A percentile compares a stretch with the other conserved stretches of the same genome.
These are phyloP conservation scores for Hemicordylus capensis DNA, from an alignment of 2,113 vertebrate species.

Conservation along the genomic window DNA sequence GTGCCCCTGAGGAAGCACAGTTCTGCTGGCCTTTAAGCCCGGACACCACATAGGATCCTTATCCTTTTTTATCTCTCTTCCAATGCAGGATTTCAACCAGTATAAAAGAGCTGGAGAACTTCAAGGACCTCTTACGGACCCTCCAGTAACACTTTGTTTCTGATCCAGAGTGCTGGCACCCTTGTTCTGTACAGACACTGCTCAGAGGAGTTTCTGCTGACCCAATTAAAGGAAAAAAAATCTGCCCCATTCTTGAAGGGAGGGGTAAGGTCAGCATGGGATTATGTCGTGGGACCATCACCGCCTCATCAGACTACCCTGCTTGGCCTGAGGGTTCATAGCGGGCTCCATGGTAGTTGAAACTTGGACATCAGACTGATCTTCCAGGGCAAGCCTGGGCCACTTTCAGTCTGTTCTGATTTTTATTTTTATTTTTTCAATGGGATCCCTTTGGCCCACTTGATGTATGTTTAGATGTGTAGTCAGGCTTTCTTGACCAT, in stretches of 20 bases:
- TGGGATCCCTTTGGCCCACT: background rate
- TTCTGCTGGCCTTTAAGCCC: background rate
- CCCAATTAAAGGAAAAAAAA: too few species aligned
- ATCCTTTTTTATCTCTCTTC: background rate
- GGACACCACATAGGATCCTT: background rate
- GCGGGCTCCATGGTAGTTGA: background rate
- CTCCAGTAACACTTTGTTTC: conserved; percentile 51
- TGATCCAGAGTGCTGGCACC: background rate
- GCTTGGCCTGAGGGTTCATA: background rate
- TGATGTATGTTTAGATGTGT: background rate
- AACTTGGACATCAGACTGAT: background rate
- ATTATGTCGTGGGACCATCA: too few species aligned
- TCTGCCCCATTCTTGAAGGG: background rate
- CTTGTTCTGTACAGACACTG: background rate
- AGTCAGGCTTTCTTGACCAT: background rate
- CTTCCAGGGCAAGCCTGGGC: background rate
- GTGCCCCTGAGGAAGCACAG: background rate
- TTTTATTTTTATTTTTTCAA: too few species aligned
- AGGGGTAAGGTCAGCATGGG: too few species aligned
- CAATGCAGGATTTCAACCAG: conserved; percentile 90
- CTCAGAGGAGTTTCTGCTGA: background rate
- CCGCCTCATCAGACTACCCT: too few species aligned
- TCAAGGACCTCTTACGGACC: conserved; percentile 79
- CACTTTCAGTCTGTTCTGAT: too few species aligned
- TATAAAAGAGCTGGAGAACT: conserved; percentile 89